phyloP scores from a whole-genome alignment of 2,113 vertebrate species.

The Aspiorhynchus laticeps region DNA sequence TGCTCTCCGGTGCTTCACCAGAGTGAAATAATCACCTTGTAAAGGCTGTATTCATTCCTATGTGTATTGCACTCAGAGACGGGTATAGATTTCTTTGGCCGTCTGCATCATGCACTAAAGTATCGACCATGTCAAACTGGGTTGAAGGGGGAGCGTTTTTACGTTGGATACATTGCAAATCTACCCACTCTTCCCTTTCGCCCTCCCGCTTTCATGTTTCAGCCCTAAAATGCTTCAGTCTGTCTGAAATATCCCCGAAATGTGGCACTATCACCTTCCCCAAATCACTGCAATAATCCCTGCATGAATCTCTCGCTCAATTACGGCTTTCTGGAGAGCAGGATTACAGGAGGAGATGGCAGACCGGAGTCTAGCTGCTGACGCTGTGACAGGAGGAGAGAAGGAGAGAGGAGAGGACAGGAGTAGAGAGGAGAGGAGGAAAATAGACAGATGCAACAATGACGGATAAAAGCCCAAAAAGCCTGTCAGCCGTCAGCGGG shows the following conservation, averaged over 20 bases:
- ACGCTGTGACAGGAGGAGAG: constrained; percentile 61
- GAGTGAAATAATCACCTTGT: constrained; percentile 39
- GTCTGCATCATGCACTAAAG: constrained; percentile 29
- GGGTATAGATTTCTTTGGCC: constrained; percentile 13
- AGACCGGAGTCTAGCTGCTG: constrained; percentile 41
- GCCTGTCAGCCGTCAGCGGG: constrained; percentile 77
- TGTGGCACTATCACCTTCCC: constrained; percentile 41
- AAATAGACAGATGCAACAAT: constrained; percentile 73
- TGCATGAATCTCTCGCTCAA: constrained; percentile 72
- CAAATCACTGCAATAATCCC: constrained; percentile 77
- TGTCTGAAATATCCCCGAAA: constrained; percentile 63
- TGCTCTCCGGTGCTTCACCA: constrained; percentile 1
- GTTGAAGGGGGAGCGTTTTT: constrained; percentile 38
- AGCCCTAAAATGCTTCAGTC: constrained; percentile 55
- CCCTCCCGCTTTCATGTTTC: constrained; percentile 46
- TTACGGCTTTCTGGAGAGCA: constrained; percentile 77
- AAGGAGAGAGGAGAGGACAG: constrained; percentile 34
- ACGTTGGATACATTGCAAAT: background rate
- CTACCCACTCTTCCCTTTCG: background rate
- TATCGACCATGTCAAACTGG: constrained; percentile 66
- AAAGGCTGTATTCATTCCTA: constrained; percentile 10
- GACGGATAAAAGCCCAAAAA: constrained; percentile 79
- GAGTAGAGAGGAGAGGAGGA: constrained; percentile 69
- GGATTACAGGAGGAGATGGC: constrained; percentile 70
- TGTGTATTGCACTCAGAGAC: background rate